Evolutionary conservation across 2,888 invertebrate species (phyloP).

Genomic region (Pandemis heparana): DNA sequence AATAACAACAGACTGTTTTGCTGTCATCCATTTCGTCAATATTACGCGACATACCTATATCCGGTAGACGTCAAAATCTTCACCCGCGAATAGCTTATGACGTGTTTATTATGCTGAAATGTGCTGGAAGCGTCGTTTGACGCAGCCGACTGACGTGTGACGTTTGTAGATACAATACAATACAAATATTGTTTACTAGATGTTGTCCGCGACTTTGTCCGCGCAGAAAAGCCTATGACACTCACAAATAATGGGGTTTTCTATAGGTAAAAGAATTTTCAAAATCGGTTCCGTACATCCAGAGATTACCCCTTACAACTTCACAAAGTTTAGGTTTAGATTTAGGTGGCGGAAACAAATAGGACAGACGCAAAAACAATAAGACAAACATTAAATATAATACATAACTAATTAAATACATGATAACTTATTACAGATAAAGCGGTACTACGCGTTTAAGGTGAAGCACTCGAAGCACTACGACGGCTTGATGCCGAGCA

Average conservation of each 20-base stretch:
- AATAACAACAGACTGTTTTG: background rate
- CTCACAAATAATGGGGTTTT: no score
- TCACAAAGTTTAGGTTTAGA: no score
- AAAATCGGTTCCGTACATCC: no score
- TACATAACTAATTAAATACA: no score
- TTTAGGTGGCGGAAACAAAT: no score
- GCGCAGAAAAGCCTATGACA: no score
- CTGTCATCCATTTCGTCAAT: background rate
- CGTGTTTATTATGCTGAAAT: background rate
- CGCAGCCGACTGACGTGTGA: background rate
- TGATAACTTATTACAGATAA: constrained; percentile 76
- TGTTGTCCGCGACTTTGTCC: no score
- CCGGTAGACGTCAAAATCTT: background rate
- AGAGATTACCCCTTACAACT: no score
- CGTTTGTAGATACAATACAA: constrained; percentile 61
- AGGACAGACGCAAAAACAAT: no score
- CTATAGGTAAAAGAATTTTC: no score
- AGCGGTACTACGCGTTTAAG: constrained; percentile 93
- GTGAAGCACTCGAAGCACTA: constrained; percentile 91
- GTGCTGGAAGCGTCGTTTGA: background rate
- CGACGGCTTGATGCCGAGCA: constrained; percentile 89
- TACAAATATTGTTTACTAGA: no score
- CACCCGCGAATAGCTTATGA: background rate
- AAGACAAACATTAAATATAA: no score
- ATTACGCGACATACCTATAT: background rate